Base-by-base conservation (phyloP, 2,797 vertebrate species). In the Poeciliopsis paucimaculata region DNA sequence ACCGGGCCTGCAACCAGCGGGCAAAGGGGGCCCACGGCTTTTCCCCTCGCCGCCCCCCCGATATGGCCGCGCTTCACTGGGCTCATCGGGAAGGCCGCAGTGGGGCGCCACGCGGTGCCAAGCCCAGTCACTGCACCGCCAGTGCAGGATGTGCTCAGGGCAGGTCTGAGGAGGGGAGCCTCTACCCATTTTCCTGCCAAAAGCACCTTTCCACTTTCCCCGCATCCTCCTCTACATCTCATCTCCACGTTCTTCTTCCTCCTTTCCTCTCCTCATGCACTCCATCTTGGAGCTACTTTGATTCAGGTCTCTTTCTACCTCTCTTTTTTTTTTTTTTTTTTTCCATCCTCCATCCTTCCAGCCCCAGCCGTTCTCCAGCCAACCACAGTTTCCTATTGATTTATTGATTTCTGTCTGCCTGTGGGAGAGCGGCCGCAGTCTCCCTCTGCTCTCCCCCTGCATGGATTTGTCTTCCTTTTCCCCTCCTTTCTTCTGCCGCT, bases 311-410 rank as follows among this genome's bases (percentile, higher is more conserved):
- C 96, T 97, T 96, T 93, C 96, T 53, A 53, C 51, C 20, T 2
- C 51, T 23, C 2, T 91, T 92, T 92, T 23, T 49, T 18, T 49
- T 49, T 96, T 0, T 47, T 5, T 47, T 43, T 43, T 96, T 89
- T 92, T 92, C 91, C 91, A 89, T 90, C 90, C 96, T 97, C 90
- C 89, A 90, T 93, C 92, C 92, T 92, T 91, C 88, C 89, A 96
- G 95, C 93, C 89, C 92, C 89, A 91, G 93, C 92, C 96, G 94
- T 97, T 97, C 96, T 96, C 96, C 97, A 98, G 96, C 97, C 97
- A 97, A 97, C 96, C 96, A 97, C 97, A 96, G 96, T 96, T 97
- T 96, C 96, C 95, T 95, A 98, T 98, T 97, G 97, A 99, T 98
- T 98, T 98, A 99, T 97, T 97, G 97, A 98, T 97, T 95, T 92